Base-by-base conservation (phyloP, 2,113 vertebrate genomes). In the Rattus rattus region DNA sequence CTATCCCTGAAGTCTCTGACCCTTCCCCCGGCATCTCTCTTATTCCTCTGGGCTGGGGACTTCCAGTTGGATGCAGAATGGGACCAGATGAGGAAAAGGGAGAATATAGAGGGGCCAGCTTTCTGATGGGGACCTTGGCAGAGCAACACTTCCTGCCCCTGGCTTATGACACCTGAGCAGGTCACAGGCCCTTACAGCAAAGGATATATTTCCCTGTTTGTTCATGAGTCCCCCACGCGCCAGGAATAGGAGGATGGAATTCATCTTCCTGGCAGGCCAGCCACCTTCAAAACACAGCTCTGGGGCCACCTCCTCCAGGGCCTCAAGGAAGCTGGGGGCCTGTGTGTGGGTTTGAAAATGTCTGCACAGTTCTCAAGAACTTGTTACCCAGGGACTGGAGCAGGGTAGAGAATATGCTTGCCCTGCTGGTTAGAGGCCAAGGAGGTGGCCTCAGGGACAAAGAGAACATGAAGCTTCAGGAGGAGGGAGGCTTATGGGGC, bases 361-460 rank as follows among this genome's bases (percentile, higher is more conserved):
- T 36, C 59, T 11, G 1, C 59, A 6, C 39, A 30, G 36, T 47
- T 56, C 69, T 76, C 0, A 5, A 77, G 69, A 12, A 11, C 76
- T 52, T 0, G 1, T 28, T 7, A 1, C 13, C 11, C 2, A 24
- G 28, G 39, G 49, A 47, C 22, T 1, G 1, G 56, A 52, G n/a
- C 26, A 39, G 75, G 67, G 13, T 20, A 0, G 7, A 72, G 76
- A 67, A 63, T 19, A 26, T 0, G 2, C 28, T 22, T n/a, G 56
- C 14, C 26, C 54, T 20, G 52, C 43, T 24, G 30, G 30, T 33
- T 56, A 19, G 16, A 22, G 33, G 39, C 17, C 49, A 56, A 52
- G 63, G n/a, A 7, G 65, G 28, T 77, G 26, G 36, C 22, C 13
- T 1, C 1, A 16, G 47, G 81, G 20, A 59, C 75, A 61, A 36